phyloP scores from a whole-genome alignment of 1,140 invertebrate species.

The Drosophila triauraria region DNA sequence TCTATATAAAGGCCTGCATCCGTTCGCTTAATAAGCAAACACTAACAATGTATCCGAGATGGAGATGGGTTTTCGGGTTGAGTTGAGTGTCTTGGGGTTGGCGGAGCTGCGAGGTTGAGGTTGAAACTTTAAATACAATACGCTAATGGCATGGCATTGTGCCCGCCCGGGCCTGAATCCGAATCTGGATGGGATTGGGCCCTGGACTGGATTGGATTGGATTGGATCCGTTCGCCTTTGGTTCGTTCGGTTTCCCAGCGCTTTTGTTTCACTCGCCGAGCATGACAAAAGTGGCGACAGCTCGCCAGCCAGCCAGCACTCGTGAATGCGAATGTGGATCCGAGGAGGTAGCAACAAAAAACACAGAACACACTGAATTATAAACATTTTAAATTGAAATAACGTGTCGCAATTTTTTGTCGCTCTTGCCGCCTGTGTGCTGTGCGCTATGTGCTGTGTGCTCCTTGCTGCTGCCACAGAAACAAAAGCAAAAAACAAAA shows the following conservation, averaged over 20 bases:
- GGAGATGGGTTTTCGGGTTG: not conserved
- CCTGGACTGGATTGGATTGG: conserved; percentile 24
- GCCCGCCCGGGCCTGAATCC: conserved; percentile 22
- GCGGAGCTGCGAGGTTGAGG: conserved; percentile 12
- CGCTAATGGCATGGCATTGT: conserved; percentile 50
- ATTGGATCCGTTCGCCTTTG: conserved; percentile 38
- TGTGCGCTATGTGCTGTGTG: conserved; percentile 15
- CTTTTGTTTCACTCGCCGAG: conserved; percentile 57
- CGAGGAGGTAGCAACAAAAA: conserved; percentile 35
- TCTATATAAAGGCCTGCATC: conserved; percentile 50
- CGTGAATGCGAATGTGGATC: conserved; percentile 32
- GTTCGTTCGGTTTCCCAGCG: conserved; percentile 42
- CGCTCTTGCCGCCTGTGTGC: conserved; percentile 31
- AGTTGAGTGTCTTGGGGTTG: conserved; percentile 3
- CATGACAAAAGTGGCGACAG: conserved; percentile 72
- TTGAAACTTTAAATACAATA: conserved; percentile 54
- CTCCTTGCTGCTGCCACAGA: conserved; percentile 48
- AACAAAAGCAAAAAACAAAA: conserved; percentile 27
- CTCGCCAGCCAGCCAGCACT: conserved; percentile 31
- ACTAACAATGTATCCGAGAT: conserved; percentile 35
- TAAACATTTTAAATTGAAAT: conserved; percentile 84
- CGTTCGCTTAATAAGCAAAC: conserved; percentile 53
- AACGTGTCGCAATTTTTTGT: conserved; percentile 82
- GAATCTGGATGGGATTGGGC: conserved; percentile 41
- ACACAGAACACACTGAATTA: conserved; percentile 76